These are phyloP conservation scores for Diceros bicornis DNA, from an alignment of 2,797 vertebrate genomes.

Conservation along the genomic window DNA sequence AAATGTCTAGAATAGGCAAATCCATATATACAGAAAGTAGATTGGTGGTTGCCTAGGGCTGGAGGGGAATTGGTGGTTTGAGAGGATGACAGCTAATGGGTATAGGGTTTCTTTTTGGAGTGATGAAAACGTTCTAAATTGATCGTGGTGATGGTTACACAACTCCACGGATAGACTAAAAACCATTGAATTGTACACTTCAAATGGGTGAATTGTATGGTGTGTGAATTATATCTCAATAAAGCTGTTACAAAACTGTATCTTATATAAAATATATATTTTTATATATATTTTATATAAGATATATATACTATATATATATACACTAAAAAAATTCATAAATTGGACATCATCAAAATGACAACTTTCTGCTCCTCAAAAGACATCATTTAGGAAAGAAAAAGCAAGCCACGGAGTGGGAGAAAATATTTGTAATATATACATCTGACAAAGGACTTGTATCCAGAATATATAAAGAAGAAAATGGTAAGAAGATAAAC, in stretches of 20 bases:
- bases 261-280: conserved; percentile 3
- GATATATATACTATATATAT: no score
- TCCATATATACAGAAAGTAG: no score
- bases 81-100: no score
- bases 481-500: neutral
- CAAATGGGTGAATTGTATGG: neutral
- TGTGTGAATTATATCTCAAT: neutral
- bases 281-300: neutral
- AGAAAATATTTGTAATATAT: neutral
- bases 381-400: neutral
- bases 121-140: no score
- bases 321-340: neutral
- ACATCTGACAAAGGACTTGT: neutral
- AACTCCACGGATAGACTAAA: no score
- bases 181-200: no score
- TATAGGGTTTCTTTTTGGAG: no score
- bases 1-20: no score
- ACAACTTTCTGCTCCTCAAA: neutral
- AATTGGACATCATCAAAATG: neutral
- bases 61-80: no score
- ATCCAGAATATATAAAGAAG: neutral
- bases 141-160: no score
- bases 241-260: neutral
- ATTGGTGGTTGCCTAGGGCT: no score
- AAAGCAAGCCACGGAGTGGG: neutral